Evolutionary conservation across 1,140 invertebrate genomes (phyloP), one percentile per base, ranked within the genome.

Genomic region (Lamellibrachia luymesi): DNA sequence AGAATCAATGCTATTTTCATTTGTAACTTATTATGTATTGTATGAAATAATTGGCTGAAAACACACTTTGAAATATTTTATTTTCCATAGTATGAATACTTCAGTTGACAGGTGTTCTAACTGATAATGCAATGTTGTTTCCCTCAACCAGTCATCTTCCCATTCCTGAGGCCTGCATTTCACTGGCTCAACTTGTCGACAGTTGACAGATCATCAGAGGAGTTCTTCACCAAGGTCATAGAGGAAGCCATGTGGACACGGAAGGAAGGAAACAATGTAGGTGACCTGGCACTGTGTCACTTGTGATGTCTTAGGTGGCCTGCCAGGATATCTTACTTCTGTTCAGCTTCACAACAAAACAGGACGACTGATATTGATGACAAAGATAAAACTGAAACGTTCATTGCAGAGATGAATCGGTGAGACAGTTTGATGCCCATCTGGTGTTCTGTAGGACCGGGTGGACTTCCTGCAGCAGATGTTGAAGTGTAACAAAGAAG

Each of bases 171-270:
- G 64, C 17, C 64, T 8, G 13, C 25, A 17, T 80, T 80, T 80
- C 25, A 80, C 13, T 80, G 64, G 64, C 64, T 80, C 13, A 80
- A 80, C 64, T 22, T 80, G 64, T 4, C 64, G 25, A 4, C 64
- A 80, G 50, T 51, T 7, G 91, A 92, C 22, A 92, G 51, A 22
- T 51, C 91, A 50, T 92, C 50, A 38, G 51, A 51, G 50, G 91
- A 92, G 13, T 92, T 92, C 91, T 92, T 92, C 91, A 92, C 13
- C 91, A 92, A 92, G 25, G 50, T 92, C 13, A 17, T 92, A 51
- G 64, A 50, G 50, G 8, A 51, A 27, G 91, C 91, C 64, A 80
- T 80, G 64, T 1, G 4, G 64, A 17, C 17, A 22, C 7, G 64
- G 64, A 22, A 80, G 25, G 64, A 80, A 80, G 64, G 64, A 6